Conservation (phyloP, 2,888 invertebrate species). For the Drosophila hamatofila region DNA sequence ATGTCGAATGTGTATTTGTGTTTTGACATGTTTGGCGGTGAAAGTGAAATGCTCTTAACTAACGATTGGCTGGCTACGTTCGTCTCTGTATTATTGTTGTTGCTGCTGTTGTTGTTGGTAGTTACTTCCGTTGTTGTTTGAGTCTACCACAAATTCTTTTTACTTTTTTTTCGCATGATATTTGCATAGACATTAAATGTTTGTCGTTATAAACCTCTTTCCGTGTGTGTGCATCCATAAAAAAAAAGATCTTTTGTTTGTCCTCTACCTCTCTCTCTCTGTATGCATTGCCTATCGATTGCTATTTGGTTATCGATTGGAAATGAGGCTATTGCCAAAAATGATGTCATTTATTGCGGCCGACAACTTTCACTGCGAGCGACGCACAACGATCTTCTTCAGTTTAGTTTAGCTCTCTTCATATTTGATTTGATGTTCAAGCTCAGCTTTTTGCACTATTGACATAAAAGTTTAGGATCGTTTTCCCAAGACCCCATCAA, state of each 20-base stretch:
- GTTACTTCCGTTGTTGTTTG: constrained; percentile 60
- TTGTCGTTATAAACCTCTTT: constrained; percentile 14
- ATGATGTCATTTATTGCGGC: constrained; percentile 76
- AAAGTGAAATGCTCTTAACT: constrained; percentile 76
- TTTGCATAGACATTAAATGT: constrained; percentile 37
- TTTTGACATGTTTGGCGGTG: constrained; percentile 81
- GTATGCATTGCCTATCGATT: constrained; percentile 32
- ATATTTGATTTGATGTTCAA: constrained; percentile 53
- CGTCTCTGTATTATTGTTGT: constrained; percentile 9
- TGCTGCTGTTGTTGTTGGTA: constrained; percentile 27
- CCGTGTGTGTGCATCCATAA: constrained; percentile 48
- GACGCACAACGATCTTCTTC: constrained; percentile 28
- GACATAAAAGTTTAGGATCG: constrained; percentile 15
- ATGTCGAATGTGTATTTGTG: constrained; percentile 67
- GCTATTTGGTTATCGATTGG: constrained; percentile 44
- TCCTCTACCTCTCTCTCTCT: not conserved
- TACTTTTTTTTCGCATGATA: constrained; percentile 42
- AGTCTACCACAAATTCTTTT: constrained; percentile 54
- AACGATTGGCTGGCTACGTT: constrained; percentile 31
- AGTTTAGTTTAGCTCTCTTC: constrained; percentile 21
- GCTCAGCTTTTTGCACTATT: constrained; percentile 28
- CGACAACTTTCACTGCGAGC: constrained; percentile 72
- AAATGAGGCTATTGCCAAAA: constrained; percentile 62
- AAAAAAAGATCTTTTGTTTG: constrained; percentile 13
- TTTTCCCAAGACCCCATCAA: constrained; percentile 4